Base-by-base conservation (phyloP, 2,888 invertebrate species). In the Linnaemya vulpina region DNA sequence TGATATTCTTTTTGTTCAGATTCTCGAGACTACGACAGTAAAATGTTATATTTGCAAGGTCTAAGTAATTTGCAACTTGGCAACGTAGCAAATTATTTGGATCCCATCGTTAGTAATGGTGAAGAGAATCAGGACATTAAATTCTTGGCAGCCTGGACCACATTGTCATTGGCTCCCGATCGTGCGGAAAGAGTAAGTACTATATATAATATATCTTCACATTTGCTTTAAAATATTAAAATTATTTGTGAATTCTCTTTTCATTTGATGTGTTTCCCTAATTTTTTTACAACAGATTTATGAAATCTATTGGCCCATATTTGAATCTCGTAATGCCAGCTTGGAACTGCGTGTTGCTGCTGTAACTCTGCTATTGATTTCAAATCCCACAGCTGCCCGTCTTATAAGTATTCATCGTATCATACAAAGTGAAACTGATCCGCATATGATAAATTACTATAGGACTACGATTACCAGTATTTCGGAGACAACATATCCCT, bases 1-100 rank as follows among this genome's bases (percentile, higher is more conserved):
- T 30, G 8, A 2, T 15, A 17, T 60, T 17, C 17, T 68, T 83
- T 87, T 10, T 11, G 11, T 40, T 40, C 90, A 95, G 96, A 94
- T 87, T 95, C 94, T 65, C 94, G 94, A 0, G 94, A 94, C 87
- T 96, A 96, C 86, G 93, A 94, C 79, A 94, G 95, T 86, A 94
- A 95, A 83, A 94, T 96, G 94, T 91, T 96, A 4, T 96, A 95
- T 93, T 92, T 96, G 0, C 95, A 96, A 90, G 96, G 95, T 0
- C 91, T 96, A 0, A 94, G 95, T 84, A 96, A 96, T 87, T 92
- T 95, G 76, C 94, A 94, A 87, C 88, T 94, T 35, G 94, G 94
- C 7, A 93, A 94, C 88, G 94, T 94, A 3, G 91, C 93, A 40
- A 93, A 93, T 67, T 94, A 93, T 87, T 89, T 94, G 84, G 92